Evolutionary conservation across 2,113 vertebrate genomes (phyloP).

Genomic region (Elaphurus davidianus): DNA sequence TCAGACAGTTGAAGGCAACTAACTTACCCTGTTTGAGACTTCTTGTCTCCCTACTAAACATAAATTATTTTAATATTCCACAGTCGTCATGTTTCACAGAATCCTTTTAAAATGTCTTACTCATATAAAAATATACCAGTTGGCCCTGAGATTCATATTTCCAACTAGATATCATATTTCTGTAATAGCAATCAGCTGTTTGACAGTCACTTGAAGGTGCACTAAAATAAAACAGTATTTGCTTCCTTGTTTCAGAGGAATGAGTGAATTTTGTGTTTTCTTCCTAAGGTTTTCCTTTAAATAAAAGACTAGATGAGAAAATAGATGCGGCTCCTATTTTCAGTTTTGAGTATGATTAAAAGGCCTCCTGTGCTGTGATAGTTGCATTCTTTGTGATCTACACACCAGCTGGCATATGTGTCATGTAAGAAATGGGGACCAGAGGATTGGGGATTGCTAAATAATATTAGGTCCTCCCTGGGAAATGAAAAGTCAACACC

Average conservation of each 20-base stretch:
- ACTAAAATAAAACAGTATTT: not conserved
- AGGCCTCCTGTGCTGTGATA: not conserved
- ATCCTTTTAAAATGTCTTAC: not conserved
- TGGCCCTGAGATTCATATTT: not conserved
- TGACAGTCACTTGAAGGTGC: not conserved
- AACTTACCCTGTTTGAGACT: not conserved
- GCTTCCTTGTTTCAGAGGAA: not conserved
- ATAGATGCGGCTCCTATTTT: slow-evolving; percentile 49
- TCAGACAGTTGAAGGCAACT: not conserved
- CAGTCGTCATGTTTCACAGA: not conserved
- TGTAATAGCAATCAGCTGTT: not conserved
- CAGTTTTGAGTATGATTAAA: slow-evolving; percentile 55
- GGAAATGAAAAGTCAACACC: slow-evolving; percentile 75
- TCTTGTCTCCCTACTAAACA: not conserved
- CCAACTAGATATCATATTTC: not conserved
- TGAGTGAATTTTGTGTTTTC: not conserved
- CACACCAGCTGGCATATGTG: slow-evolving; percentile 19
- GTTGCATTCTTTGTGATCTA: slow-evolving; percentile 42
- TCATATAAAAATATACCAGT: not conserved
- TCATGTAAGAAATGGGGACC: slow-evolving; percentile 64
- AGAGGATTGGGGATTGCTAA: slow-evolving; percentile 62
- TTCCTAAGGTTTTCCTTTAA: slow-evolving; percentile 16
- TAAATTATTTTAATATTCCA: not conserved
- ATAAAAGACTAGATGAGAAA: slow-evolving; percentile 22
- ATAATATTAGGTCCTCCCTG: slow-evolving; percentile 48